Evolutionary conservation across 1,140 invertebrate genomes (phyloP).

Genomic region (Pseudomyrmex sp.): DNA sequence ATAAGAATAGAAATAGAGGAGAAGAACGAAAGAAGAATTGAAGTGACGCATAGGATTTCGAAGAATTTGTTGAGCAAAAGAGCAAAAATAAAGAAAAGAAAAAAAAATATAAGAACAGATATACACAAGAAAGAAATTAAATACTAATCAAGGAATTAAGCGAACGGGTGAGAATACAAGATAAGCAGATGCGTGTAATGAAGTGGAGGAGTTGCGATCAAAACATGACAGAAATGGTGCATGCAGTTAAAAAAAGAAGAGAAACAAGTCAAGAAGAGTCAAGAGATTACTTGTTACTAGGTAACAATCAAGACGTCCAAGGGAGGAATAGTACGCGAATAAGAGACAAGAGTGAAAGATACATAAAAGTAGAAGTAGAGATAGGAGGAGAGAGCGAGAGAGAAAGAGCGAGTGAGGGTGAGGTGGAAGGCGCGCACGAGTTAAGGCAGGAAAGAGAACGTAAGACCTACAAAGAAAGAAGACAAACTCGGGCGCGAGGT

Average conservation of each 20-base stretch:
- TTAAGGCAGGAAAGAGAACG: conserved; percentile 73
- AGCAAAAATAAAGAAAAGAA: not conserved
- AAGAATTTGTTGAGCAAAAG: conserved; percentile 26
- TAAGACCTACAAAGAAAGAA: conserved; percentile 59
- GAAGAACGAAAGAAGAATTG: conserved; percentile 20
- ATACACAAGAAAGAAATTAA: conserved; percentile 21
- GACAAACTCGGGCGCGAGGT: conserved; percentile 72
- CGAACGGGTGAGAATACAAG: not conserved
- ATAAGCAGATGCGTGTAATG: not conserved
- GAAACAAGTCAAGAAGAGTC: conserved; percentile 35
- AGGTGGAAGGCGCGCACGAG: conserved; percentile 13
- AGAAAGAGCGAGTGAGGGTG: too few relatives aligned
- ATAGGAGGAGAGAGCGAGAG: conserved; percentile 35
- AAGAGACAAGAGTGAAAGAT: conserved; percentile 51
- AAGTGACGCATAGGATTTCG: not conserved
- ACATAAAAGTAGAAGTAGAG: conserved; percentile 36
- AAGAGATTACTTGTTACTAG: conserved; percentile 32
- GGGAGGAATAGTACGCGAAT: conserved; percentile 60
- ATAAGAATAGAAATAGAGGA: conserved; percentile 42
- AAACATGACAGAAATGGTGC: conserved; percentile 55
- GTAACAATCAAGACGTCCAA: conserved; percentile 50
- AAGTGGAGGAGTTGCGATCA: conserved; percentile 29
- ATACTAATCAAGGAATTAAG: not conserved
- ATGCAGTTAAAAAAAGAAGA: conserved; percentile 37
- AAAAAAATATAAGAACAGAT: conserved; percentile 4